Evolutionary conservation across 2,888 invertebrate species (phyloP), one percentile per base, ranked within the genome.

Genomic region (Hipparchia semele): DNA sequence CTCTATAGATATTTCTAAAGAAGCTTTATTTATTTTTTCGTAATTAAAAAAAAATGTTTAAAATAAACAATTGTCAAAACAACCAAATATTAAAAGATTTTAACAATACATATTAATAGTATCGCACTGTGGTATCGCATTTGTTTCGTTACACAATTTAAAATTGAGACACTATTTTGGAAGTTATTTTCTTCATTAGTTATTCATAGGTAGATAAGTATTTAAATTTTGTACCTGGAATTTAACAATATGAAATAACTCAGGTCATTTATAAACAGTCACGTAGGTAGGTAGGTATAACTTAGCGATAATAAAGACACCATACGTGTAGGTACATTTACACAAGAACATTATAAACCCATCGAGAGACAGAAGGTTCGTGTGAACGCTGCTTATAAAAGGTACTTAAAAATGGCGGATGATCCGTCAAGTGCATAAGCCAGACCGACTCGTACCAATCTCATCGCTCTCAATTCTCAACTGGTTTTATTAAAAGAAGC

Each of bases 391-490:
- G 69, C 71, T 72, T 76, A 39, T 39, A 62, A 69, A 75, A 73
- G 69, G 67, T 67, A 73, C 75, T 76, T 71, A 71, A 75, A 75
- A 76, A 76, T 76, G 75, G 76, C 76, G 73, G 76, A 73, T 75
- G 71, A 77, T 76, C 76, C 73, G 74, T 75, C 77, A 75, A 76
- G 77, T 78, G 73, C 77, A 78, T 73, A 68, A 73, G 77, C 76
- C 74, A 69, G 72, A 72, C 70, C 68, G 72, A 76, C 77, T 72
- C 67, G 76, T 77, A 76, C 71, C 75, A 75, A 74, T 75, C 77
- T 74, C 77, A 65, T 73, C 74, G 74, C 75, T 77, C 77, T 75
- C 76, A 73, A 76, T 78, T 72, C 75, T 8, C 72, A 59, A 71
- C 73, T 73, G 70, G 66, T 76, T 74, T 75, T 73, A 60, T 62